Conservation (phyloP, 2,797 vertebrate species). For the Myotis findleyi region DNA sequence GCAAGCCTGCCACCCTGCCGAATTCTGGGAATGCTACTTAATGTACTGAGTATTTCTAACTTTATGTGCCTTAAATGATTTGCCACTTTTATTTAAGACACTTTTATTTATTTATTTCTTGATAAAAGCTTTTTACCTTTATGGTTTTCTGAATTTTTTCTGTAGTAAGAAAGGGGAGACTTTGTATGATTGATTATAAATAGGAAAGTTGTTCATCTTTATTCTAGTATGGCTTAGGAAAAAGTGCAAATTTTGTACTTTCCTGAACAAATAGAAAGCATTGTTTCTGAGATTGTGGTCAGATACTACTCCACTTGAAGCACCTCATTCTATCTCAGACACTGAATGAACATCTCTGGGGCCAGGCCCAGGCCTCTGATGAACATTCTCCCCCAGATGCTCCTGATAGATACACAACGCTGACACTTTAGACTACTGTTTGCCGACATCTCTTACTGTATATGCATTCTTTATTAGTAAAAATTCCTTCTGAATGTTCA, state of each 20-base stretch:
- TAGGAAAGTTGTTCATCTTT: not conserved
- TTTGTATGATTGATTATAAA: not conserved
- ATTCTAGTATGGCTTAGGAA: not conserved
- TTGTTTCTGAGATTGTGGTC: not conserved
- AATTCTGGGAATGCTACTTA: constrained; percentile 17
- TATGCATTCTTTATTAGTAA: not conserved
- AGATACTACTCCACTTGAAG: not conserved
- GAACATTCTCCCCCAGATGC: no score
- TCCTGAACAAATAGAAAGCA: not conserved
- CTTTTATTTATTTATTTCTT: not conserved
- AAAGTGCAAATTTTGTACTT: not conserved
- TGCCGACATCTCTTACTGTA: not conserved
- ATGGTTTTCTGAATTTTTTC: not conserved
- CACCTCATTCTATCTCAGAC: not conserved
- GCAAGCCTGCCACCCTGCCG: not conserved
- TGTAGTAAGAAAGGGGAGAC: not conserved
- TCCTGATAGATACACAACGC: not conserved
- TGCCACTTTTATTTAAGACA: not conserved
- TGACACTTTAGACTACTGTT: not conserved
- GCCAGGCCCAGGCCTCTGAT: not conserved
- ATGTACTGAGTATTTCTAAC: not conserved
- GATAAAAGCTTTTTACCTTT: not conserved
- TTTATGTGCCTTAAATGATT: not conserved
- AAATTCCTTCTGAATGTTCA: not conserved
- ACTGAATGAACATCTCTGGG: not conserved